Evolutionary conservation across 92 coral and sea anemone species (phyloP).

Genomic region (Paragorgia papillata): DNA sequence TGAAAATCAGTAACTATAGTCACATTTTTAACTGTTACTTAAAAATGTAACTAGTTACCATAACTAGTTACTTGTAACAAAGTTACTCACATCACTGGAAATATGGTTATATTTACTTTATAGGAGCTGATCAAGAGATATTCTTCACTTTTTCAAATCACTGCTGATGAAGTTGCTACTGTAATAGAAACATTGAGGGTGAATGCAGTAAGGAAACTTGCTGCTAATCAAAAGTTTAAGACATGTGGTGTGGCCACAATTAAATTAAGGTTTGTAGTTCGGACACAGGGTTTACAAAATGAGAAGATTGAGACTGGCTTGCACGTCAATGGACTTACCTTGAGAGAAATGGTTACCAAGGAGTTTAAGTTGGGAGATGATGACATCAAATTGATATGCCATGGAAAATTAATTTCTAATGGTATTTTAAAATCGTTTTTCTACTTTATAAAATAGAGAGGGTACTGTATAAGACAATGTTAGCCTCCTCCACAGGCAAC

Average conservation of each 20-base stretch:
- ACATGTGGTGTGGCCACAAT: conserved; percentile 85
- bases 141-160: conserved; percentile 46
- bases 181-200: conserved; percentile 73
- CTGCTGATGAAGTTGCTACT: conserved; percentile 53
- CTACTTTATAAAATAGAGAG: too few relatives aligned
- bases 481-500: not conserved
- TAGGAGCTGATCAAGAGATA: conserved; percentile 76
- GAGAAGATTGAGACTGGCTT: conserved; percentile 57
- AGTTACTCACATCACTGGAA: too few relatives aligned
- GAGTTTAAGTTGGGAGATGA: conserved; percentile 64
- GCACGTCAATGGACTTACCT: conserved; percentile 50
- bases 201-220: conserved; percentile 81
- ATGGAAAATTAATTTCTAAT: conserved; percentile 81
- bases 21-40: too few relatives aligned
- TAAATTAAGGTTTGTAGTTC: conserved; percentile 72
- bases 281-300: conserved; percentile 49
- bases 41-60: too few relatives aligned
- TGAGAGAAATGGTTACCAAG: conserved; percentile 1
- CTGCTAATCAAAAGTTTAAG: conserved; percentile 69
- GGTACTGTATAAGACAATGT: too few relatives aligned
- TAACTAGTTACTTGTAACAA: too few relatives aligned
- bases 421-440: too few relatives aligned
- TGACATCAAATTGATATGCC: conserved; percentile 74
- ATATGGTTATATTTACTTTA: not conserved
- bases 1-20: too few relatives aligned